phyloP scores from a whole-genome alignment of 2,113 vertebrate genomes.

The Cheirogaleus medius region DNA sequence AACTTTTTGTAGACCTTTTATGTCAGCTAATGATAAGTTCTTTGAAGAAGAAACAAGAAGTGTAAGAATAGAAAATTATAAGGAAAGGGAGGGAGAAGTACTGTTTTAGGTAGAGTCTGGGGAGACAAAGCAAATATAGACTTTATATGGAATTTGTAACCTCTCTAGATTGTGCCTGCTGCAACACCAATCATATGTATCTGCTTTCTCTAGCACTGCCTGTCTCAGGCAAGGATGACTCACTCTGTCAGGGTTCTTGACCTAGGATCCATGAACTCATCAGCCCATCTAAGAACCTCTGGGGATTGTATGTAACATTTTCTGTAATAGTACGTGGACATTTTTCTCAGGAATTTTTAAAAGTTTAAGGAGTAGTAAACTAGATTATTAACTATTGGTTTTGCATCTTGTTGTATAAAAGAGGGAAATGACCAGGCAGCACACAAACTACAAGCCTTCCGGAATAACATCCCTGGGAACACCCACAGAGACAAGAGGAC shows the following conservation, averaged over 20 bases:
- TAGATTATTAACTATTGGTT: neutral
- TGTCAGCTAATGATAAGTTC: neutral
- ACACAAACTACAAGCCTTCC: neutral
- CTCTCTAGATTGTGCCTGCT: neutral
- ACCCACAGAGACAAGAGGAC: neutral
- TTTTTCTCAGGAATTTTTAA: slow-evolving; percentile 2
- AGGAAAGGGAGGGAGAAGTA: neutral
- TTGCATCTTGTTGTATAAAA: neutral
- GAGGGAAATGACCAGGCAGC: neutral
- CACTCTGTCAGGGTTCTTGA: neutral
- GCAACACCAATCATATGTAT: neutral
- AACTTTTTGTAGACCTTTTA: neutral
- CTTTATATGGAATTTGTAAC: neutral
- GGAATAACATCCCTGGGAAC: neutral
- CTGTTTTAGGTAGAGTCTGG: neutral
- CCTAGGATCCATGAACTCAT: neutral
- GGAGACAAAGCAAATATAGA: neutral
- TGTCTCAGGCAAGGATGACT: neutral
- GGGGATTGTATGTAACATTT: neutral
- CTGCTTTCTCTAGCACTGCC: neutral
- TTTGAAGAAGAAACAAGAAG: neutral
- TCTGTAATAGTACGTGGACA: neutral
- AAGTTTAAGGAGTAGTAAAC: neutral
- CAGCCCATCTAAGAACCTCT: neutral
- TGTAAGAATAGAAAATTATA: neutral